phyloP scores from a whole-genome alignment of 2,797 vertebrate species.

The Gymnodraco acuticeps region DNA sequence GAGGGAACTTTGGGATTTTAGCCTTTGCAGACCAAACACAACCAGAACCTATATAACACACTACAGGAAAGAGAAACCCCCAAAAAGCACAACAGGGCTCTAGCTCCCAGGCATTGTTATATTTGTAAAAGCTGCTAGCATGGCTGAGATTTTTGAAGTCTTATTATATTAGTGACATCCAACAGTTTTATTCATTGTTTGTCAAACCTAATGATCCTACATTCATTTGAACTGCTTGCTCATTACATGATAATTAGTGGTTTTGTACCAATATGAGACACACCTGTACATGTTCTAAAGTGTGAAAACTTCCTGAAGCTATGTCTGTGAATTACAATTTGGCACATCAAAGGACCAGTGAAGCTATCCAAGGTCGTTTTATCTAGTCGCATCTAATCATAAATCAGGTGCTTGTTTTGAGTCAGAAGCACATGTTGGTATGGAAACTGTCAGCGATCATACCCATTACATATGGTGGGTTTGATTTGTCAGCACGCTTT shows the following conservation, averaged over 20 bases:
- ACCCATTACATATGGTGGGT: not conserved
- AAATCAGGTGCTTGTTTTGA: conserved; percentile 27
- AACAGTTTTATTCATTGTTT: no score
- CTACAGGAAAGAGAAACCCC: no score
- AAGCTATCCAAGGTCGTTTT: not conserved
- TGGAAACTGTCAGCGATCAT: not conserved
- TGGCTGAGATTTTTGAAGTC: no score
- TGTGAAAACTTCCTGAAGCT: not conserved
- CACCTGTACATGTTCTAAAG: not conserved
- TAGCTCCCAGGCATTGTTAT: no score
- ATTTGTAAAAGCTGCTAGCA: no score
- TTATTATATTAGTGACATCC: no score
- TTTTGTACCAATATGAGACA: not conserved
- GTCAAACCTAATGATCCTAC: no score
- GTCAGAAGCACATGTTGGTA: conserved; percentile 5
- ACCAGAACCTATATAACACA: no score
- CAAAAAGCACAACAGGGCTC: no score
- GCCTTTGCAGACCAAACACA: no score
- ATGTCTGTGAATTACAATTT: not conserved
- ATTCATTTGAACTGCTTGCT: not conserved
- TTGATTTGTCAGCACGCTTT: not conserved
- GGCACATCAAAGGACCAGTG: not conserved
- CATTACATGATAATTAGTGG: not conserved
- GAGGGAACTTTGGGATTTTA: no score
- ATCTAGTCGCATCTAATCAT: not conserved